Percentiles rank a stretch among this genome's conserved stretches.
Conservation (phyloP, 2,888 invertebrate genomes). For the Plagiodera versicolora region DNA sequence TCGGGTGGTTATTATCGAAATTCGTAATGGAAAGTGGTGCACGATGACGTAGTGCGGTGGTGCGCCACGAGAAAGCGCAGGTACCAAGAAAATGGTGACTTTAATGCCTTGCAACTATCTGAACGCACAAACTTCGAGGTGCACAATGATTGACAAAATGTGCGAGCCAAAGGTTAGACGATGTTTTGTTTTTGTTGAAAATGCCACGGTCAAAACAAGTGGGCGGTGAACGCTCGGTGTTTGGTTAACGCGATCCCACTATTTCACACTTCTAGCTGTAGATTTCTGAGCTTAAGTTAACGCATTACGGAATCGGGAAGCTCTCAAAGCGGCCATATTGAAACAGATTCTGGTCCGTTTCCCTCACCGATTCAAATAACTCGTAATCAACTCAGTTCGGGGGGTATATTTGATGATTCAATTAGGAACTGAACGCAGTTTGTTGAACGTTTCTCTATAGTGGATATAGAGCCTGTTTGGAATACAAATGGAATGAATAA, state of each 20-base stretch:
- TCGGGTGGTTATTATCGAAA: conserved; percentile 2
- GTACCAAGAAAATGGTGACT: conserved; percentile 61
- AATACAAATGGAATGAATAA: not conserved
- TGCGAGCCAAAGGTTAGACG: conserved; percentile 53
- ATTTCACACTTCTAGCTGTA: no score
- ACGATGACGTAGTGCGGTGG: conserved; percentile 15
- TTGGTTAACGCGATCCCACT: no score
- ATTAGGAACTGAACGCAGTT: no score
- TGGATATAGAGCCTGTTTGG: not conserved
- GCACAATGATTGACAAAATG: conserved; percentile 55
- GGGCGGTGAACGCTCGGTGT: not conserved
- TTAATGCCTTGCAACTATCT: conserved; percentile 70
- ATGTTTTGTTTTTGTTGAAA: not conserved
- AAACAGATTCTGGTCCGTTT: no score
- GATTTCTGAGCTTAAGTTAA: no score
- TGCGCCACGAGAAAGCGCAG: conserved; percentile 18
- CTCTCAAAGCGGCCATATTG: no score
- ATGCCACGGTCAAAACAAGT: not conserved
- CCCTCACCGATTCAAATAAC: no score
- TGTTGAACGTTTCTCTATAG: not conserved
- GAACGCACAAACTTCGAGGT: conserved; percentile 59
- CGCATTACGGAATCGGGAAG: no score
- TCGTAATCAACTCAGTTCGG: no score
- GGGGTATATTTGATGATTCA: no score
- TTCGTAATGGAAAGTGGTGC: no score